Base-by-base conservation (phyloP, 2,797 vertebrate genomes). In the Apogon hyalosoma region DNA sequence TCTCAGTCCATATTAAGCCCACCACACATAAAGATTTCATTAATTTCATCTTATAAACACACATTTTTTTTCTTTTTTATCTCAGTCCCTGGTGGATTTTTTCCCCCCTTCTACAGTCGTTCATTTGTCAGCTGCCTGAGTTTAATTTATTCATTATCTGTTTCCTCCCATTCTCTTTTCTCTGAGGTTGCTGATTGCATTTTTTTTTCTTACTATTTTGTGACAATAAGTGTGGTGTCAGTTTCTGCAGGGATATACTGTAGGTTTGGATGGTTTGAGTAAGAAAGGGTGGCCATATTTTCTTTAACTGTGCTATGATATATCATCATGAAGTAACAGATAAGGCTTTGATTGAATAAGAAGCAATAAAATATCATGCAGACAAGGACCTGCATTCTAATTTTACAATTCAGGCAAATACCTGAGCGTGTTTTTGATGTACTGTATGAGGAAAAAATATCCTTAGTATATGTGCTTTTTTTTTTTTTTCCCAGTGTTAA, bases 131-230 rank as follows among this genome's bases (percentile, higher is more conserved):
- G 63, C 69, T 71, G 74, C 69, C 63, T 70, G 21, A 12, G 47
- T 86, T 89, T 79, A 80, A 85, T 87, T 79, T 75, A 73, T 79
- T 82, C 68, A 83, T 81, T 79, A 80, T 72, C 31, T 57, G 31
- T 64, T 63, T 68, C 53, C 50, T 42, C n/a, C 18, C 8, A 0
- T 63, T 36, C 61, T 49, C 63, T 41, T 77, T 38, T 49, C 52
- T 64, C 43, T 2, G n/a, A 52, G 59, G 53, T 51, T 75, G 71
- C 52, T 63, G 74, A 57, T 82, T 59, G 56, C 24, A 47, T 59
- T 79, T 72, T 77, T 60, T 19, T 52, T 62, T 36, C n/a, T 64
- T 65, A 28, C 24, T 6, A 6, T 38, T 39, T 48, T 71, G n/a
- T 50, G n/a, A 45, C 52, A 47, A 13, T 53, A 60, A 49, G 73